A percentile compares a stretch with the other conserved stretches of the same genome.
Evolutionary conservation across 1,140 invertebrate genomes (phyloP).

Genomic region (Cydia fagiglandana): DNA sequence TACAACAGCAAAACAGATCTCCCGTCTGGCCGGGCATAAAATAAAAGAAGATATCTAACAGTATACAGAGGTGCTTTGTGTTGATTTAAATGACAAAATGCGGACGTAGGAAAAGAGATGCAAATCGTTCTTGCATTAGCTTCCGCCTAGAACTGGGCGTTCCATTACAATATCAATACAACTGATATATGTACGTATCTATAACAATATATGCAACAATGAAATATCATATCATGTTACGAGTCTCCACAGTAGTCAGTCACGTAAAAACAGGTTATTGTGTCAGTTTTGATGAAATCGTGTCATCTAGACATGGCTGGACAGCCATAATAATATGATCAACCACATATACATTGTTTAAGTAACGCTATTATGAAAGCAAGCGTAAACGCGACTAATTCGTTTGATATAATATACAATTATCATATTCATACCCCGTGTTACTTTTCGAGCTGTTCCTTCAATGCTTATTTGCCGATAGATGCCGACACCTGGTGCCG

Average conservation of each 20-base stretch:
- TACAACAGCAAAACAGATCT: conserved; percentile 43
- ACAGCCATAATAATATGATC: not conserved
- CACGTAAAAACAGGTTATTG: conserved; percentile 24
- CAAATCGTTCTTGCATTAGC: not conserved
- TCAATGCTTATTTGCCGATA: conserved; percentile 66
- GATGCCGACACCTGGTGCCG: conserved; percentile 61
- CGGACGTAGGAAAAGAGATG: not conserved
- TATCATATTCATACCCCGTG: conserved; percentile 39
- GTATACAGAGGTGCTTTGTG: not conserved
- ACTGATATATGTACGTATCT: not conserved
- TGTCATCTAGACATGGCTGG: not conserved
- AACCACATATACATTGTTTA: conserved; percentile 1
- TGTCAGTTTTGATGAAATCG: conserved; percentile 12
- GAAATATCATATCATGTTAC: conserved; percentile 16
- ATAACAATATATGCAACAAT: conserved; percentile 8
- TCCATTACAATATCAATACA: not conserved
- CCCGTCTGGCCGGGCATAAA: conserved; percentile 72
- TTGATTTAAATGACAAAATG: not conserved
- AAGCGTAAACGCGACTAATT: not conserved
- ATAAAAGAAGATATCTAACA: not conserved
- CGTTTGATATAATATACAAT: not conserved
- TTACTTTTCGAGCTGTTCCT: conserved; percentile 37
- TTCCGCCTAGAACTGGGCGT: conserved; percentile 18
- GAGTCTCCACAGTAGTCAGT: conserved; percentile 17
- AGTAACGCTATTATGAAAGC: conserved; percentile 4